Conservation (phyloP, 2,113 vertebrate genomes). For the Sinosuthora webbiana region DNA sequence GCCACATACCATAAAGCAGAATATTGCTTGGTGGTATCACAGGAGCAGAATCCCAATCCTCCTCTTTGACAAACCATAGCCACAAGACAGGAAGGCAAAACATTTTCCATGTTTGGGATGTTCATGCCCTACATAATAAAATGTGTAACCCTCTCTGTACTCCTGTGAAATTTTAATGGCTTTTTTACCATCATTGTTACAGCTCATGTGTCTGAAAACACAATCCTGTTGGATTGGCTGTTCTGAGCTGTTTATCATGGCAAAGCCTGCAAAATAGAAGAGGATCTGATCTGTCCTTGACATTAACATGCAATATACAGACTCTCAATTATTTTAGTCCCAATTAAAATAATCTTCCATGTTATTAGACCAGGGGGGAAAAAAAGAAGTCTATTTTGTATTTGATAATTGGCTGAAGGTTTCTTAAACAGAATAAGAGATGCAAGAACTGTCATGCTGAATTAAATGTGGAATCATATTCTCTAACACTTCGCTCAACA, state of each 20-base stretch:
- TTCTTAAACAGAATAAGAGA: background rate
- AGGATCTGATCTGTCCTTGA: background rate
- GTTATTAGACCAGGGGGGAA: background rate
- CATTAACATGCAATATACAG: background rate
- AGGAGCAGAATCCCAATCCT: background rate
- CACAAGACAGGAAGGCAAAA: background rate
- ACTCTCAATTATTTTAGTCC: background rate
- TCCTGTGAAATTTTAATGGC: background rate
- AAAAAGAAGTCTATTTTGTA: background rate
- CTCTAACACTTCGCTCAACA: background rate
- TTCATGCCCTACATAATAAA: background rate
- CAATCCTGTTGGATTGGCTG: background rate
- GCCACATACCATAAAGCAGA: accelerated
- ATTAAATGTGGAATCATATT: background rate
- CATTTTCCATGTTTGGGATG: background rate
- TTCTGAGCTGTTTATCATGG: background rate
- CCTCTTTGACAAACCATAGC: background rate
- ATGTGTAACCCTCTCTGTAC: background rate
- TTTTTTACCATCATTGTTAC: background rate
- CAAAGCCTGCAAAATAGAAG: background rate
- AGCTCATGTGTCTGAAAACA: background rate
- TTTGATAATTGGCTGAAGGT: background rate
- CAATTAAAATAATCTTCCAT: background rate
- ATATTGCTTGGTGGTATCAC: background rate
- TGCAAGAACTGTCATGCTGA: background rate